Conservation (phyloP, 2,113 vertebrate species). For the Pteropus alecto region DNA sequence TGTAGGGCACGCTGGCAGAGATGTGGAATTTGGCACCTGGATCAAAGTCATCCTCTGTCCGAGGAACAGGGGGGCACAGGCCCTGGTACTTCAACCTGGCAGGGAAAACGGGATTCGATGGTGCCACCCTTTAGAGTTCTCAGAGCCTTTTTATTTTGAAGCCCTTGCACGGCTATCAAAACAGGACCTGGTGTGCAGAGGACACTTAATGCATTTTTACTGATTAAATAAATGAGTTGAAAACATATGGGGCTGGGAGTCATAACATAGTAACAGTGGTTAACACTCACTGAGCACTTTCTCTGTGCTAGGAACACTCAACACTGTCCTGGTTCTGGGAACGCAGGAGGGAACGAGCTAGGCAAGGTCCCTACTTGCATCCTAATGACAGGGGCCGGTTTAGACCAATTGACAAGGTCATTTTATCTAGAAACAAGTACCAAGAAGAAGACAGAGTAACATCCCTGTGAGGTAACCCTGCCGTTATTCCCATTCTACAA, state of each 20-base stretch:
- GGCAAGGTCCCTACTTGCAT: background rate
- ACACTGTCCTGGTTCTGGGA: background rate
- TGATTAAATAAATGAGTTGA: background rate
- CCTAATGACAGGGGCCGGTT: background rate
- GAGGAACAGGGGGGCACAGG: constrained; percentile 86
- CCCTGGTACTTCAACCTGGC: constrained; percentile 95
- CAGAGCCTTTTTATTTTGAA: background rate
- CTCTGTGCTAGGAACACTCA: background rate
- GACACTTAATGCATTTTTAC: background rate
- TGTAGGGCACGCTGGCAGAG: constrained; percentile 92
- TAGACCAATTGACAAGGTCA: background rate
- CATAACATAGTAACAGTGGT: background rate
- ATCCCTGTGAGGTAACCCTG: background rate
- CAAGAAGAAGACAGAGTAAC: background rate
- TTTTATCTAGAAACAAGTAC: background rate
- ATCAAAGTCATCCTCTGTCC: constrained; percentile 94
- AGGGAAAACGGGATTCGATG: background rate
- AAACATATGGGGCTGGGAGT: background rate
- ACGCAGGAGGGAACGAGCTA: background rate
- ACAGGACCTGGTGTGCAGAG: background rate
- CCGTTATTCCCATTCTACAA: background rate
- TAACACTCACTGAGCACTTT: background rate
- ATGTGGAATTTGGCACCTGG: constrained; percentile 96
- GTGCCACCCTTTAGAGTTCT: background rate
- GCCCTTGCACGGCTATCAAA: background rate